Conservation (phyloP, 1,140 invertebrate species). For the Caerostris extrusa region DNA sequence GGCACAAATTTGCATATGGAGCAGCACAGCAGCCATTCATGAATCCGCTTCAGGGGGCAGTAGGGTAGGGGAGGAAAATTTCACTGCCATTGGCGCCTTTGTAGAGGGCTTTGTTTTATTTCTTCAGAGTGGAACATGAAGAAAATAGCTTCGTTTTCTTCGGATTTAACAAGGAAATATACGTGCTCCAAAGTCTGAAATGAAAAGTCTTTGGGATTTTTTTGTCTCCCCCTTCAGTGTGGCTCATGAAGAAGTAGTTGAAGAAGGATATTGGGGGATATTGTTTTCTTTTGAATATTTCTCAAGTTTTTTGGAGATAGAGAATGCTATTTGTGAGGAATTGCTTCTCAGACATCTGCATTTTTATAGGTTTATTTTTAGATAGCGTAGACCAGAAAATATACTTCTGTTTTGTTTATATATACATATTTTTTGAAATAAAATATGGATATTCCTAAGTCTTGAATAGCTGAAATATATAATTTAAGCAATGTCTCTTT, state of each 20-base stretch:
- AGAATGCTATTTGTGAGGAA: too few relatives aligned
- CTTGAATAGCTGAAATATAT: too few relatives aligned
- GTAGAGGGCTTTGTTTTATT: not conserved
- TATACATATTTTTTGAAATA: too few relatives aligned
- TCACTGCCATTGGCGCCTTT: constrained; percentile 6
- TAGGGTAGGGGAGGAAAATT: not conserved
- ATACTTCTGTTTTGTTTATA: too few relatives aligned
- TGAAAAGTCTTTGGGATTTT: not conserved
- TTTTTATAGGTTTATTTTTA: too few relatives aligned
- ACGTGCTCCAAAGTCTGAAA: not conserved
- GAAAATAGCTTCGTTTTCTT: constrained; percentile 2
- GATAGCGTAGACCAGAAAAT: too few relatives aligned
- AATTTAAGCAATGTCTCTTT: too few relatives aligned
- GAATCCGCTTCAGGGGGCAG: not conserved
- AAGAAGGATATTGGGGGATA: not conserved
- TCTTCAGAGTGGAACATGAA: not conserved
- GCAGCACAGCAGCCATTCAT: not conserved
- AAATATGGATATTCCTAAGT: too few relatives aligned
- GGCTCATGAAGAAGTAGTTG: not conserved
- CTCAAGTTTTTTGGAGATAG: not conserved
- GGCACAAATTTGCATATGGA: constrained; percentile 14
- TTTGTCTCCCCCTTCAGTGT: not conserved
- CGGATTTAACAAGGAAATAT: not conserved
- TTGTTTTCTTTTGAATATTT: not conserved
- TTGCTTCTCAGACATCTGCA: too few relatives aligned